Evolutionary conservation across 2,797 vertebrate genomes (phyloP), one percentile per base, ranked within the genome.

Genomic region (Prunella strophiata): DNA sequence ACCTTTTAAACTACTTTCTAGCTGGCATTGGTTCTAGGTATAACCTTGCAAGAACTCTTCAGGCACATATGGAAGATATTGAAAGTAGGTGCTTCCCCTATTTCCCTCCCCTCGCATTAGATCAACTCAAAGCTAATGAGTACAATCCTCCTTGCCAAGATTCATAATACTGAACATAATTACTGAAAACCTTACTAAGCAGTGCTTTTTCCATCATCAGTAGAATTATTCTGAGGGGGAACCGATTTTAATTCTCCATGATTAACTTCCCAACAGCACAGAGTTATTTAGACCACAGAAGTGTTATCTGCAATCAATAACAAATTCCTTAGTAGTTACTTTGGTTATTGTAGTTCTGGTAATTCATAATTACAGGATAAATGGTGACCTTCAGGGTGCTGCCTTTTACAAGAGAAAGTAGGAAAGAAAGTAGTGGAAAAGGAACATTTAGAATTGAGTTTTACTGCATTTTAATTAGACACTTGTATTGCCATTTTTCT

Each of bases 11-110:
- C 97, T 97, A 97, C 97, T 97, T 97, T 98, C 93, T 98, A 97
- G 98, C 97, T 98, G n/a, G 97, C 97, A 97, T 98, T 98, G 96
- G 98, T 98, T 98, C 98, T 98, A 99, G 99, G 99, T 99, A 99
- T 98, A 99, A 99, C 98, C 98, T 99, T 99, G 99, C 99, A 98
- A 99, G 99, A 98, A 99, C 99, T 98, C 99, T 99, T 98, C 99
- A 99, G 91, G 99, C 99, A 98, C 99, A 99, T 98, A 99, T 99
- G 99, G 99, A 99, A 99, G 99, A 99, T 98, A 98, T 99, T 97
- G 99, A 99, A 99, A 99, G 99, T 99, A 99, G 93, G 99, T 98
- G 96, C 96, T 98, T 98, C 92, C 93, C 93, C 94, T 94, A 84
- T 92, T 86, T 93, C 94, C 78, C 77, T 97, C 86, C 47, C 29